Base-by-base conservation (phyloP, 1,140 invertebrate species). In the Drosophila ogumai region DNA sequence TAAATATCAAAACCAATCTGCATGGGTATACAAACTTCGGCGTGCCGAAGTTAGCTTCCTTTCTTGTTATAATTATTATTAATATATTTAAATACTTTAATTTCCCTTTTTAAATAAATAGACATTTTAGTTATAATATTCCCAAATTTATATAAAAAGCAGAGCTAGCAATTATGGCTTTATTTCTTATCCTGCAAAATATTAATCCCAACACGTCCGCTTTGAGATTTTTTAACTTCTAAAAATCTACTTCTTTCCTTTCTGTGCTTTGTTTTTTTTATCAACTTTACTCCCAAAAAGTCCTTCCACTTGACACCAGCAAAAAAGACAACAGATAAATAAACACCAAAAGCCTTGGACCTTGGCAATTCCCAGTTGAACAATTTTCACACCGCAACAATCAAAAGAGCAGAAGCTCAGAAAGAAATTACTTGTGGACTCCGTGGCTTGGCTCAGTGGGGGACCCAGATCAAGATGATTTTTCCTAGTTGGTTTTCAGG, bases 381-480 rank as follows among this genome's bases (percentile, higher is more conserved):
- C 52, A 55, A 25, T 38, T 55, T 55, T 55, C 52, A 10, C 52
- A 54, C 50, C 50, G 50, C 19, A 36, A 38, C 52, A 55, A 38
- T 55, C 52, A 55, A 38, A 55, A 55, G 34, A 38, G 52, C 52
- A 55, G 8, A 25, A 55, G 52, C 52, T 55, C 34, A 10, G 19
- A 38, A 38, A 55, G 34, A 55, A 55, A 55, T 55, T 55, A 55
- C 52, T 38, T 55, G 52, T n/a, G 52, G 52, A 55, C 52, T 25
- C 19, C 3, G 17, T 19, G n/a, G 46, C 46, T 25, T 8, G 22
- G 17, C 50, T 36, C 50, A 22, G 50, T 19, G 3, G 17, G 50
- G 32, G 50, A 55, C 52, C 49, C 28, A 28, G 49, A 32, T 50
- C 49, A 32, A 50, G 28, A 32, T 19, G 49, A 50, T 17, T 38